These are phyloP conservation scores for Aphaenogaster rudis DNA, from an alignment of 1,140 invertebrate genomes.

Conservation along the genomic window DNA sequence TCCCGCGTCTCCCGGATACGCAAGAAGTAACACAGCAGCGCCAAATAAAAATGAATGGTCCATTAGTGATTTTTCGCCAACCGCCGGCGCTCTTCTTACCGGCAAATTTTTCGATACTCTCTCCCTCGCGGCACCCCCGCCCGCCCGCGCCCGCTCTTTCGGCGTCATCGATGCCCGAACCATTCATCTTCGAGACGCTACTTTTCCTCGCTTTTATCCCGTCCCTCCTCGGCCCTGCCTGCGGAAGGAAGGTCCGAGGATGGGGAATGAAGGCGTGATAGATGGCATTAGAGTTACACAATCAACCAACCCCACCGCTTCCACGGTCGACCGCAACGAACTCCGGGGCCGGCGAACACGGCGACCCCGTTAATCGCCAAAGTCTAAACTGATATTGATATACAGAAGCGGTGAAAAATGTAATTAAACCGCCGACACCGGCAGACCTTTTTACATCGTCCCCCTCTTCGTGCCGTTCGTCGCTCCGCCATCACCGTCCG, in stretches of 20 bases:
- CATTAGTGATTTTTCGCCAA: slow-evolving; percentile 69
- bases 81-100: slow-evolving; percentile 62
- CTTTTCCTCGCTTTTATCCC: slow-evolving; percentile 64
- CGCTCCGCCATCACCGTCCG: slow-evolving; percentile 12
- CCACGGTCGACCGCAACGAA: slow-evolving; percentile 57
- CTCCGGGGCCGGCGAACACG: slow-evolving; percentile 41
- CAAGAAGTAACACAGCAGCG: slow-evolving; percentile 53
- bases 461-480: background rate
- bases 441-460: slow-evolving; percentile 14
- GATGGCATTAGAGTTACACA: slow-evolving; percentile 82
- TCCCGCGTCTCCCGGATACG: slow-evolving; percentile 25
- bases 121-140: background rate
- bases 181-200: slow-evolving; percentile 81
- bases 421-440: slow-evolving; percentile 71
- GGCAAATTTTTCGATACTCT: slow-evolving; percentile 71
- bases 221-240: background rate
- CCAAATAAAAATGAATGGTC: slow-evolving; percentile 77
- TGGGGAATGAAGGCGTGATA: slow-evolving; percentile 82
- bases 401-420: slow-evolving; percentile 71
- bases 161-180: slow-evolving; percentile 75
- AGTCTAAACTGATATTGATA: slow-evolving; percentile 80
- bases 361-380: slow-evolving; percentile 78
- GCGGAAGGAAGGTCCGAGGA: slow-evolving; percentile 69
- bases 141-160: slow-evolving; percentile 32
- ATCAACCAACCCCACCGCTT: slow-evolving; percentile 73